A percentile compares a stretch with the other conserved stretches of the same genome.
Conservation (phyloP, 2,797 vertebrate genomes). For the Tamandua tetradactyla region DNA sequence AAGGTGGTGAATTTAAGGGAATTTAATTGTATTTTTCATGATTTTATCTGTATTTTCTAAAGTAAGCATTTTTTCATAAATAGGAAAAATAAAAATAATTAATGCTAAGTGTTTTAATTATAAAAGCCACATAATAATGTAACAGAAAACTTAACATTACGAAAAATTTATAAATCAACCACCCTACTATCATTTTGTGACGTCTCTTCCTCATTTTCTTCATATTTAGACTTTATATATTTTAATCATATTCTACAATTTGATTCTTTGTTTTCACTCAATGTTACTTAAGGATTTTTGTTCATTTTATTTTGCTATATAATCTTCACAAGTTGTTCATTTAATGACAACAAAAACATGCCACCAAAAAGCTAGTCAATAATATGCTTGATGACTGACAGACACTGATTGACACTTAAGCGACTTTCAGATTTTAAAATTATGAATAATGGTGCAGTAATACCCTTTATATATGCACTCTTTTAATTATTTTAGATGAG, state of each 20-base stretch:
- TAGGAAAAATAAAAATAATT: conserved; percentile 38
- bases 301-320: conserved; percentile 43
- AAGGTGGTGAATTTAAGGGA: background rate
- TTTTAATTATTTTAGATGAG: background rate
- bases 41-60: conserved; percentile 31
- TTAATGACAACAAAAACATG: background rate
- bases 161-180: background rate
- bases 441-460: conserved; percentile 8
- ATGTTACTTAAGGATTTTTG: background rate
- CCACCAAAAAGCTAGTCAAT: background rate
- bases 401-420: background rate
- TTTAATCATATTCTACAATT: background rate
- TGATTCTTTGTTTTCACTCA: background rate
- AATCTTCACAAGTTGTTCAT: background rate
- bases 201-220: background rate
- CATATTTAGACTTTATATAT: background rate
- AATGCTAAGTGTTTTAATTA: conserved; percentile 53
- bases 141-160: conserved; percentile 30
- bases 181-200: background rate
- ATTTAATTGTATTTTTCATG: conserved; percentile 30
- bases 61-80: conserved; percentile 10
- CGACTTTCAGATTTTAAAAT: background rate
- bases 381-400: background rate
- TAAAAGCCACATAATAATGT: conserved; percentile 37
- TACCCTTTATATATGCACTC: background rate